These are phyloP conservation scores for Catharus bicknelli DNA, from an alignment of 2,113 vertebrate species.

Conservation along the genomic window DNA sequence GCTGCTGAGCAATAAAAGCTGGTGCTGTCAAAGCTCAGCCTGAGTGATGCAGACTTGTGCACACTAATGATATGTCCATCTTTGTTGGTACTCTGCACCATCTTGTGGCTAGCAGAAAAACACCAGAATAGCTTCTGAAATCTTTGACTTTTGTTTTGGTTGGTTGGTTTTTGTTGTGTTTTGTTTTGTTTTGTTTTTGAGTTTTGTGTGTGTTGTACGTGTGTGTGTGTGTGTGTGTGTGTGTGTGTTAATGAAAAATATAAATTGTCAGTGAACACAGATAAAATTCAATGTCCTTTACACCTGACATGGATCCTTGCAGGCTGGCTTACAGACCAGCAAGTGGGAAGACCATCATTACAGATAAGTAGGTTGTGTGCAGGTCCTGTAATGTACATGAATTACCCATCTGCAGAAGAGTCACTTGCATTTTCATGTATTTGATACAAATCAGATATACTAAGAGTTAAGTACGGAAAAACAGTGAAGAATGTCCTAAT, in stretches of 20 bases:
- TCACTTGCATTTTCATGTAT: neutral
- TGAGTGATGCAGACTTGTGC: neutral
- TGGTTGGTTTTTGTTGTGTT: no score
- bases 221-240: neutral
- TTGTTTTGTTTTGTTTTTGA: neutral
- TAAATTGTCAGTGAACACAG: neutral
- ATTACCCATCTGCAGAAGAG: neutral
- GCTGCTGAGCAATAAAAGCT: neutral
- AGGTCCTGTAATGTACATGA: neutral
- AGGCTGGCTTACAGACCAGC: neutral
- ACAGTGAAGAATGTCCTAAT: neutral
- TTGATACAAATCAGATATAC: neutral
- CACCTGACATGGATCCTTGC: neutral
- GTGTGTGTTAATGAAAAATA: neutral
- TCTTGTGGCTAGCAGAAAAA: constrained; percentile 63
- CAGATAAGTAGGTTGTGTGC: neutral
- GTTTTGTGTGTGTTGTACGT: neutral
- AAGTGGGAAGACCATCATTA: neutral
- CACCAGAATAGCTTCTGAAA: neutral
- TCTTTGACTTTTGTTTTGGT: neutral
- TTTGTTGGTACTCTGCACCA: constrained; percentile 56
- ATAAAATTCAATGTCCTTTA: neutral
- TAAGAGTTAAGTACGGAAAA: neutral
- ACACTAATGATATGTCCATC: neutral
- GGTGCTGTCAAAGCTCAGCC: neutral